Base-by-base conservation (phyloP, 1,140 invertebrate genomes). In the Orius insidiosus region DNA sequence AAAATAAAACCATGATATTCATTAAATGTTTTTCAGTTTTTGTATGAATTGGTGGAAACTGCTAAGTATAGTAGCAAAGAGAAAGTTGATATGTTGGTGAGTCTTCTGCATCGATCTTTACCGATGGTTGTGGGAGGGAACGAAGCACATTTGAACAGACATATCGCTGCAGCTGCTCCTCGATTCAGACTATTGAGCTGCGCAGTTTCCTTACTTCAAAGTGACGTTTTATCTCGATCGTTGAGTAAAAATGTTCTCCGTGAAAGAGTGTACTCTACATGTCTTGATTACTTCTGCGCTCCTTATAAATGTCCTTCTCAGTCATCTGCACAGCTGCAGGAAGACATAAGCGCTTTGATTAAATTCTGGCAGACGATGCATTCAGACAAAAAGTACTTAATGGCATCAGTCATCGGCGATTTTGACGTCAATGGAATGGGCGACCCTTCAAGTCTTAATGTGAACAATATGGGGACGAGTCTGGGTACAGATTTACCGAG, bases 301-400 rank as follows among this genome's bases (percentile, higher is more conserved):
- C 75, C 78, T 2, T 76, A 82, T 13, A 79, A 79, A 44, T 88
- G 79, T 54, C 93, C 95, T 0, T 79, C 80, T 1, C 86, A 93
- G 56, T 68, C 75, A 54, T 56, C 72, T 1, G 71, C 75, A 2
- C 76, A 81, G 3, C 61, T 98, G 7, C 63, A 83, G 31, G 87
- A 96, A 55, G 93, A 98, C 58, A 87, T 98, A 45, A 71, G 76
- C 15, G 79, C 79, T 2, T 60, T 98, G n/a, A 75, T 95, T 15
- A 78, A 81, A 52, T 99, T 98, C 62, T 98, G 93, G 90, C 84
- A 94, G 59, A 75, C 80, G 8, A 80, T 98, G 74, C 85, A 94
- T 62, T 84, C 86, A 5, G 95, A 98, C 59, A 95, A 93, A 64
- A 98, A 98, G 62, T 95, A 98, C 62, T 67, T 98, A 46, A 83